phyloP scores from a whole-genome alignment of 30 jellyfish, hydroid and myxozoan genomes.

The Clytia hemisphaerica region DNA sequence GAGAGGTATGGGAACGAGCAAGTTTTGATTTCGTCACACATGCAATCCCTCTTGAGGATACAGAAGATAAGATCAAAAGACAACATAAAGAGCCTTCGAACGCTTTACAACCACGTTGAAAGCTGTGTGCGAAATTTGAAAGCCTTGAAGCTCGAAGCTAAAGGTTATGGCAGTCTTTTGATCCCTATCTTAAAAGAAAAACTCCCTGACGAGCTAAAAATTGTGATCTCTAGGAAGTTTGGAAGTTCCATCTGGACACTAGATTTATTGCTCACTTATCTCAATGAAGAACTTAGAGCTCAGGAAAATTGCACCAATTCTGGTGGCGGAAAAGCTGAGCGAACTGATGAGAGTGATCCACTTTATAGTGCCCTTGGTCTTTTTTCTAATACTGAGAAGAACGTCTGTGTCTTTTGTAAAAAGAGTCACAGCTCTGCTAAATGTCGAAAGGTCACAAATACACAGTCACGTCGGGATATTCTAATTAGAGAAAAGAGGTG shows the following conservation, averaged over 20 bases:
- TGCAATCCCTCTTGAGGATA: conserved; percentile 3
- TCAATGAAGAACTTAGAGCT: not conserved
- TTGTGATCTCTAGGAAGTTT: conserved; percentile 10
- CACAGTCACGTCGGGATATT: no score
- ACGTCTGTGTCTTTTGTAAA: no score
- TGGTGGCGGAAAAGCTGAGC: no score
- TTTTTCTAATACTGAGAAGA: no score
- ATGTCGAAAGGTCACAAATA: no score
- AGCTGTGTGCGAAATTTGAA: not conserved
- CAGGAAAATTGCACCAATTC: not conserved
- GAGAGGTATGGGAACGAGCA: conserved; percentile 5
- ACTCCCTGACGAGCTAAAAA: conserved; percentile 17
- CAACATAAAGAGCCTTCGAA: conserved; percentile 2
- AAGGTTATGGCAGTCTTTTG: not conserved
- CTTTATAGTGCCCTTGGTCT: no score
- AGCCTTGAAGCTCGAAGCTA: not conserved
- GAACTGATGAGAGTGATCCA: no score
- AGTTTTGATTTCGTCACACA: conserved; percentile 7
- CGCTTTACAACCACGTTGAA: conserved; percentile 2
- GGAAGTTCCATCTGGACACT: conserved; percentile 10
- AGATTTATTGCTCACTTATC: not conserved
- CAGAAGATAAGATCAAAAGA: conserved; percentile 1
- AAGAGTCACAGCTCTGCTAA: no score
- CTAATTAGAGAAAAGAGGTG: no score
- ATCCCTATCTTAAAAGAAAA: conserved; percentile 2